Percentiles rank a stretch among this genome's conserved stretches.
Conservation (phyloP, 2,797 vertebrate species). For the Loriculus beryllinus region DNA sequence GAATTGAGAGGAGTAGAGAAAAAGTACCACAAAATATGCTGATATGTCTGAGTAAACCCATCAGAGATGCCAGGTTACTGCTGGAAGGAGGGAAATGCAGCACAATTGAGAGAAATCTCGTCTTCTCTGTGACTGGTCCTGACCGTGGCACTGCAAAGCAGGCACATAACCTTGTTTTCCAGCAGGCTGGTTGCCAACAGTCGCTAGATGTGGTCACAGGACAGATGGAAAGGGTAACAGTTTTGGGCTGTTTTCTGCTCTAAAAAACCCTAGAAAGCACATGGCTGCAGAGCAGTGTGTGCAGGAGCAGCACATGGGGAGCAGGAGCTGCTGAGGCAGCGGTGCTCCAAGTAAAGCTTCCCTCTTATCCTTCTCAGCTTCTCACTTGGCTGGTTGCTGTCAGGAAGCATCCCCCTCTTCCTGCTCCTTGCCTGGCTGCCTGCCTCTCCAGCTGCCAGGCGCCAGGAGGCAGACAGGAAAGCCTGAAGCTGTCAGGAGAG, state of each 20-base stretch:
- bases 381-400: not conserved
- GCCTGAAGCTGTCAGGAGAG: not conserved
- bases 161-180: not conserved
- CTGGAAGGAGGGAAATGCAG: not conserved
- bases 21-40: not conserved
- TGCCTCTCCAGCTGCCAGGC: rapidly evolving
- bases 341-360: rapidly evolving
- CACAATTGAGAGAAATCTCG: not conserved
- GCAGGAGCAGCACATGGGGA: not conserved
- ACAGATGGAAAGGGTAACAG: not conserved
- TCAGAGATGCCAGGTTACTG: not conserved
- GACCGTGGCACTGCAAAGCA: not conserved
- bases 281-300: not conserved
- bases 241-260: not conserved
- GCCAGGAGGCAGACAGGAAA: not conserved
- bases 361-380: rapidly evolving
- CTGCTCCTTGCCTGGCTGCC: rapidly evolving
- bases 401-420: not conserved
- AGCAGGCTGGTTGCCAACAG: not conserved
- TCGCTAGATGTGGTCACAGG: not conserved
- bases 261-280: not conserved
- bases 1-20: not conserved
- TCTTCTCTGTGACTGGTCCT: not conserved
- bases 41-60: not conserved
- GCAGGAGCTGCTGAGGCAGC: not conserved